Evolutionary conservation across 2,797 vertebrate genomes (phyloP), one percentile per base, ranked within the genome.

Genomic region (Capromys pilorides): DNA sequence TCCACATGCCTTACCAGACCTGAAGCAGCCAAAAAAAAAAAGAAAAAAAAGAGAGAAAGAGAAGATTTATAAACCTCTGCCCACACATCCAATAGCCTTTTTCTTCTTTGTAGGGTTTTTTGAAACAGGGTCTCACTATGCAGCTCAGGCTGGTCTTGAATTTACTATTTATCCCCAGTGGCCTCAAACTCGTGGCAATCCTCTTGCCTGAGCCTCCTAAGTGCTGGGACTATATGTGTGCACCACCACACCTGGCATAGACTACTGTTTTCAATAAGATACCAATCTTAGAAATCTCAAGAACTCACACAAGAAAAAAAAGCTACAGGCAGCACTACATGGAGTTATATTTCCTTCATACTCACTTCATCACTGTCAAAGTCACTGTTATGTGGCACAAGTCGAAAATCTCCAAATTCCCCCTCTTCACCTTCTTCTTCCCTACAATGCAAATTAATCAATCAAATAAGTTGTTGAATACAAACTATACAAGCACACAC

Each of bases 341-440:
- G 28, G 88, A 91, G 33, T 6, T 96, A 80, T 33, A 24, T 45
- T 95, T 26, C 28, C 16, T 77, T 79, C 59, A 45, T 57, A 96
- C 97, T 57, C 90, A 99, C 99, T 98, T 98, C 97, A 82, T 98
- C 99, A 62, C 98, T 99, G 39, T 97, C 98, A 91, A 98, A 98
- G 41, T 98, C 99, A 31, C 99, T 98, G 28, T 99, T 98, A 31
- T 99, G 99, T 62, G 99, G 98, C 66, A 99, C 90, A 59, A 99
- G 98, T n/a, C 95, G 98, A 96, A 99, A 99, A 91, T 99, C 99
- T 45, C 98, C 99, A 96, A 99, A 98, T 71, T 98, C 99, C 2
- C 99, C 99, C 12, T 99, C 98, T n/a, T 98, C 98, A 71, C 98
- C 98, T 57, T 98, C 97, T 57, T 98, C 97, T 62, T 98, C 97